phyloP scores from a whole-genome alignment of 1,140 invertebrate species.

The Diploscapter pachys region DNA sequence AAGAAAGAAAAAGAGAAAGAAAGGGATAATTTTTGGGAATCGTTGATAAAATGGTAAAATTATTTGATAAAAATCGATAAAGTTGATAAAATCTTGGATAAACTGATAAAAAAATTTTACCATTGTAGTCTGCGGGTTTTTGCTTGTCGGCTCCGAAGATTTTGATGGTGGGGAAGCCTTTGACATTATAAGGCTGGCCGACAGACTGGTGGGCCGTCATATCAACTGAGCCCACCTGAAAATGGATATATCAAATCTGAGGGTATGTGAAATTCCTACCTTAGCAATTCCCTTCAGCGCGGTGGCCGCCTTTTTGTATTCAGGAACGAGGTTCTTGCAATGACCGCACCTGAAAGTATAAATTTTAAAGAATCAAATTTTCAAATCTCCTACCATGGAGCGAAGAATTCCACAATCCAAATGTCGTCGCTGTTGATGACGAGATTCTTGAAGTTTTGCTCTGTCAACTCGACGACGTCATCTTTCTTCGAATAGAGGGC shows the following conservation, averaged over 20 bases:
- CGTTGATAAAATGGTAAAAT: neutral
- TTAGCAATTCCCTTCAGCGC: conserved; percentile 1
- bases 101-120: conserved; percentile 12
- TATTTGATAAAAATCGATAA: neutral
- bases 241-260: conserved; percentile 59
- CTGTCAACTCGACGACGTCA: neutral
- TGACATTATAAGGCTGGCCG: neutral
- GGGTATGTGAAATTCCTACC: conserved; percentile 73
- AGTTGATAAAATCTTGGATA: conserved; percentile 8
- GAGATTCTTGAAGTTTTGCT: neutral
- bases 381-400: neutral
- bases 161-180: neutral
- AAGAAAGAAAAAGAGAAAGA: conserved; percentile 8
- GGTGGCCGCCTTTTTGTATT: neutral
- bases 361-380: neutral
- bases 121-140: neutral
- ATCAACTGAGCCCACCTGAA: conserved; percentile 66
- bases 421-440: neutral
- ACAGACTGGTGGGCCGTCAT: neutral
- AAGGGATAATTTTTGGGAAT: neutral
- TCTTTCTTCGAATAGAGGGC: neutral
- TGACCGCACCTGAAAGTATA: neutral
- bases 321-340: neutral
- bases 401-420: neutral
- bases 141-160: neutral